phyloP scores from a whole-genome alignment of 2,888 invertebrate genomes.

The Zhengitettix transpicula region DNA sequence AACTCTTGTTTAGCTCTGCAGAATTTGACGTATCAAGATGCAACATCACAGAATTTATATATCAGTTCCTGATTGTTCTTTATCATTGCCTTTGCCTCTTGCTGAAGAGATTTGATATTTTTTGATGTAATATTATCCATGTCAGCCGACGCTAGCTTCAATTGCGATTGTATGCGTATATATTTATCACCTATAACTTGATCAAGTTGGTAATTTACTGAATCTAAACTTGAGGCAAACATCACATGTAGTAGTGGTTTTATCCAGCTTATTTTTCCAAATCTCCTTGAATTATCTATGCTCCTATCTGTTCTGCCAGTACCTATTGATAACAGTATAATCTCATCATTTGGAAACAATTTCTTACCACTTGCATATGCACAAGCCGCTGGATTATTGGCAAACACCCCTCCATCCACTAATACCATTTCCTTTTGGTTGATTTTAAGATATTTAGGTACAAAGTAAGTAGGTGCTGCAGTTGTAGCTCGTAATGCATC shows the following conservation, averaged over 20 bases:
- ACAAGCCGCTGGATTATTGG: slow-evolving; percentile 2
- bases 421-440: background rate
- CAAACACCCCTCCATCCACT: too few relatives aligned
- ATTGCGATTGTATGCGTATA: background rate
- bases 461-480: slow-evolving; percentile 2
- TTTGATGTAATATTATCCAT: background rate
- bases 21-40: background rate
- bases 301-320: background rate
- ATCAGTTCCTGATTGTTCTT: background rate
- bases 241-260: background rate
- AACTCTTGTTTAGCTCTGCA: too few relatives aligned
- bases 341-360: background rate
- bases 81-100: background rate
- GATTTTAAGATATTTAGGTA: slow-evolving; percentile 1
- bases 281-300: background rate
- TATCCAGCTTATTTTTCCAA: slow-evolving; percentile 1
- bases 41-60: background rate
- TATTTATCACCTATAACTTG: background rate
- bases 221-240: background rate
- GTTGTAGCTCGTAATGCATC: background rate
- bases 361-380: slow-evolving; percentile 1
- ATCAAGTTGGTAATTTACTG: slow-evolving; percentile 1
- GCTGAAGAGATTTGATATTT: background rate
- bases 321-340: background rate
- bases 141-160: background rate